Conservation (phyloP, 1,140 invertebrate genomes). For the Cardiocondyla obscurior region DNA sequence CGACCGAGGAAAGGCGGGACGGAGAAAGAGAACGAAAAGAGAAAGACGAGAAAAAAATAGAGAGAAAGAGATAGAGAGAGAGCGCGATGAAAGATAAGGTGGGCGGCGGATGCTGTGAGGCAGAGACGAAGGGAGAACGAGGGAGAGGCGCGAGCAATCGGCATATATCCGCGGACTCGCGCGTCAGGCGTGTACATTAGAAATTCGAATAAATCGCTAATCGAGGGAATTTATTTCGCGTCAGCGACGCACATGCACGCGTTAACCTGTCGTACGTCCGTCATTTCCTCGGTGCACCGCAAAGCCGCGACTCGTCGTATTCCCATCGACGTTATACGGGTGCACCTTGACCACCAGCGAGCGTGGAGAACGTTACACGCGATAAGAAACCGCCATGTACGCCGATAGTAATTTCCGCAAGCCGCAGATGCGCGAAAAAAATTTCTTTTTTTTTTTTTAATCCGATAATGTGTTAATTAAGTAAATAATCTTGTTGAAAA, state of each 20-base stretch:
- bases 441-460: too few species aligned
- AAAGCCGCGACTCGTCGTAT: slow-evolving; percentile 14
- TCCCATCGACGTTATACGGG: slow-evolving; percentile 65
- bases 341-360: slow-evolving; percentile 61
- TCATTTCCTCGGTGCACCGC: background rate
- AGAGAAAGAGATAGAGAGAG: background rate
- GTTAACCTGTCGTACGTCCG: slow-evolving; percentile 55
- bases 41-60: background rate
- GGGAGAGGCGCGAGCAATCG: slow-evolving; percentile 54
- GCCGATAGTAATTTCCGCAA: background rate
- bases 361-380: background rate
- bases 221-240: slow-evolving; percentile 79
- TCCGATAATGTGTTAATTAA: background rate
- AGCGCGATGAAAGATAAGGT: slow-evolving; percentile 12
- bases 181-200: slow-evolving; percentile 69
- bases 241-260: slow-evolving; percentile 59
- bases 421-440: background rate
- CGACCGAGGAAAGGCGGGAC: background rate
- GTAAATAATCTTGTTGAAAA: background rate
- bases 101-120: slow-evolving; percentile 23
- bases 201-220: slow-evolving; percentile 82
- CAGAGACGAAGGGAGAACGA: slow-evolving; percentile 40
- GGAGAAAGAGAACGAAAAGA: background rate
- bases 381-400: background rate
- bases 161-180: slow-evolving; percentile 71